These are phyloP conservation scores for Stichodactyla helianthus DNA, from an alignment of 64 coral and sea anemone species.

Conservation along the genomic window DNA sequence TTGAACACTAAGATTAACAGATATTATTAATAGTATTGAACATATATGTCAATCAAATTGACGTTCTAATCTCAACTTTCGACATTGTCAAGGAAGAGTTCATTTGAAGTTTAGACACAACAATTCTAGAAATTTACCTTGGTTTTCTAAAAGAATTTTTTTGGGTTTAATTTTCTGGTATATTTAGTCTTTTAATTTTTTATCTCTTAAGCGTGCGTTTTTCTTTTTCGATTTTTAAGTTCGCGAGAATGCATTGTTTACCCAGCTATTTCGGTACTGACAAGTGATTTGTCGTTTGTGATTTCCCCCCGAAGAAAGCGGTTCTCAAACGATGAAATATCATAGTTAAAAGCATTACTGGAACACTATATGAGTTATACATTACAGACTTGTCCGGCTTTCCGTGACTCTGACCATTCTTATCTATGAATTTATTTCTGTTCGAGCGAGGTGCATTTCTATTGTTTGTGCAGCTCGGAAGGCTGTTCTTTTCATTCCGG, in stretches of 20 bases:
- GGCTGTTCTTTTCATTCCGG: conserved; percentile 17
- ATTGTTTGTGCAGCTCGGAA: conserved; percentile 23
- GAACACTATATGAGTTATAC: not conserved
- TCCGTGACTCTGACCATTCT: conserved; percentile 1
- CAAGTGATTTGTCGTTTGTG: not conserved
- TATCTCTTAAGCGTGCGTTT: not conserved
- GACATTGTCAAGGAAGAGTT: not conserved
- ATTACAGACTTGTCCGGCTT: not conserved
- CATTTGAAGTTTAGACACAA: not conserved
- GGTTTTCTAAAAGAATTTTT: not conserved
- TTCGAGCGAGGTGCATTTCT: conserved; percentile 11
- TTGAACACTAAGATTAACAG: not conserved
- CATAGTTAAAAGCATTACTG: not conserved
- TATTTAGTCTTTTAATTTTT: not conserved
- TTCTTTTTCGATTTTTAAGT: not conserved
- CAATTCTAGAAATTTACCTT: not conserved
- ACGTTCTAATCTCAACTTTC: conserved; percentile 1
- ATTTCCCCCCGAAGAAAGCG: conserved; percentile 1
- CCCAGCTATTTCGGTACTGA: conserved; percentile 3
- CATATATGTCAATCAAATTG: not conserved
- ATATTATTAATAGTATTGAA: conserved; percentile 10
- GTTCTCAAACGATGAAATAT: not conserved
- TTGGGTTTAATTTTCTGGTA: not conserved
- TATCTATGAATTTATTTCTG: conserved; percentile 8
- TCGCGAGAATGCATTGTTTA: not conserved